phyloP scores from a whole-genome alignment of 2,888 invertebrate genomes.

The Folsomia candida region DNA sequence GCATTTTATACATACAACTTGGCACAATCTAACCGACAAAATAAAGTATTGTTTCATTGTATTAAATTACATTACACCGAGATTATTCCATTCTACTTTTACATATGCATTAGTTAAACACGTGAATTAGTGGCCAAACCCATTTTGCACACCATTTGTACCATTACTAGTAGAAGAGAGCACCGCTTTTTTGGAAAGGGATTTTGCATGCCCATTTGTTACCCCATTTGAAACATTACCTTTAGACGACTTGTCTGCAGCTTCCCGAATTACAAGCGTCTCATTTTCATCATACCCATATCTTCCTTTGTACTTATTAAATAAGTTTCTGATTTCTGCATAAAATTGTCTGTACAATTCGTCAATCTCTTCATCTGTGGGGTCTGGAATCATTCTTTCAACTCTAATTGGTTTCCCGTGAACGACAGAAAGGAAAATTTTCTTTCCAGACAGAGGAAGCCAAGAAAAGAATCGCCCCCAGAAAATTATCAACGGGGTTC shows the following conservation, averaged over 20 bases:
- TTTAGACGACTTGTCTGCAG: neutral
- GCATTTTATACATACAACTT: too few species aligned
- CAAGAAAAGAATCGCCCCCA: constrained; percentile 35
- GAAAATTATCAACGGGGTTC: constrained; percentile 36
- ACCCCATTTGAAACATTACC: too few species aligned
- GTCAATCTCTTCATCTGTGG: constrained; percentile 31
- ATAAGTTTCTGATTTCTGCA: constrained; percentile 21
- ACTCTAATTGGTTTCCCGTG: constrained; percentile 33
- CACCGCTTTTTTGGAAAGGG: too few species aligned
- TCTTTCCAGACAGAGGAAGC: constrained; percentile 26
- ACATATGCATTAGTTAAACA: too few species aligned
- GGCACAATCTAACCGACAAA: too few species aligned
- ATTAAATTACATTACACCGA: too few species aligned
- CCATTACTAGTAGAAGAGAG: too few species aligned
- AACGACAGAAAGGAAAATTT: constrained; percentile 30
- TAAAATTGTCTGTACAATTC: constrained; percentile 33
- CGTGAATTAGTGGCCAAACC: too few species aligned
- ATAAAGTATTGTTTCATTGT: too few species aligned
- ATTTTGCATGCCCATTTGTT: too few species aligned
- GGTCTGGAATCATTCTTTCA: constrained; percentile 22
- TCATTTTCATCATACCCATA: constrained; percentile 33
- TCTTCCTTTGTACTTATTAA: constrained; percentile 31
- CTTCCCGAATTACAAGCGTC: constrained; percentile 27
- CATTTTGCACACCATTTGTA: too few species aligned
- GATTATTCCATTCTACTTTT: too few species aligned